Evolutionary conservation across 2,113 vertebrate genomes (phyloP).

Genomic region (Meriones unguiculatus): DNA sequence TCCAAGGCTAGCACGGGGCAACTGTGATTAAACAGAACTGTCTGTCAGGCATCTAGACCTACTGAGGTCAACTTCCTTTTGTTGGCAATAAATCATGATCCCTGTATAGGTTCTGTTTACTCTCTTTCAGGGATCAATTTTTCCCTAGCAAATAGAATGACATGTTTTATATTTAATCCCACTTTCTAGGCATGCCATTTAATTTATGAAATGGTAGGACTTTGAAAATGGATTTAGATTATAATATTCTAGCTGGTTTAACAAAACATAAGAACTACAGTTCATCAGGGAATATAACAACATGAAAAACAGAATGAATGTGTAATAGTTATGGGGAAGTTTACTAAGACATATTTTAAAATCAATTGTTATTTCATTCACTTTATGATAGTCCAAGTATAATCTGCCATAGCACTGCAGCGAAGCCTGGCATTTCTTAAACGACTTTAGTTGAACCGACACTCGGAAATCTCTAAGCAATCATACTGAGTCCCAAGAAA

Average conservation of each 20-base stretch:
- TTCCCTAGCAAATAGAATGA: background rate
- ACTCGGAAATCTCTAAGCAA: background rate
- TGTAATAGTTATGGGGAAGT: background rate
- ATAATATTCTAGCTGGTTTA: constrained; percentile 21
- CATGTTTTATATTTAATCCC: background rate
- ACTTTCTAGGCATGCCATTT: background rate
- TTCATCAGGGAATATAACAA: background rate
- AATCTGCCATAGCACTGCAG: background rate
- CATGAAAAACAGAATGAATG: background rate
- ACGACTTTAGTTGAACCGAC: background rate
- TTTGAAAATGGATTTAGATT: background rate
- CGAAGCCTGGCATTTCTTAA: background rate
- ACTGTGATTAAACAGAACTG: background rate
- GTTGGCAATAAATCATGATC: background rate
- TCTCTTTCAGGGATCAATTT: background rate
- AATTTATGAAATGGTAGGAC: constrained; percentile 22
- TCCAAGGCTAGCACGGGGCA: background rate
- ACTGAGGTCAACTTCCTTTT: background rate
- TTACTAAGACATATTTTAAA: background rate
- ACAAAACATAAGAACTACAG: background rate
- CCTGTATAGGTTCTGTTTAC: background rate
- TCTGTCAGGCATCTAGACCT: background rate
- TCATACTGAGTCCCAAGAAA: background rate
- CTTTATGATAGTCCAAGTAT: constrained; percentile 2
- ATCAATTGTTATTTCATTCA: constrained; percentile 30